Conservation (phyloP, 2,113 vertebrate species). For the Pituophis catenifer region DNA sequence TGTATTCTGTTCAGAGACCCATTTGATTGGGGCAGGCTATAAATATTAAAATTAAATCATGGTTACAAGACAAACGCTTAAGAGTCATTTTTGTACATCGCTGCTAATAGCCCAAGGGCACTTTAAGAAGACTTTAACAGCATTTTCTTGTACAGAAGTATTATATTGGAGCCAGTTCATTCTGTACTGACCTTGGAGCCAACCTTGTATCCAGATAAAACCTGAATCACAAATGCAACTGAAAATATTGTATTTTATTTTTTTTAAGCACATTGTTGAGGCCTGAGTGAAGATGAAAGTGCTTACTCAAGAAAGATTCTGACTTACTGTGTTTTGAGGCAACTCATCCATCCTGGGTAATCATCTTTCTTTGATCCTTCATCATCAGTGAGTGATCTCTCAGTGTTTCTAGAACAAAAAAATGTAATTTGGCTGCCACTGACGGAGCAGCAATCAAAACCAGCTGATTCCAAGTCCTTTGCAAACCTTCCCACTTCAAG, state of each 20-base stretch:
- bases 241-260: neutral
- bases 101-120: neutral
- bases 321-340: neutral
- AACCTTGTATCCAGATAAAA: neutral
- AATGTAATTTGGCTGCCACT: conserved; percentile 48
- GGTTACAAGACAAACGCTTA: neutral
- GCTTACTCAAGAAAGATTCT: conserved; percentile 11
- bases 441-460: conserved; percentile 62
- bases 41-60: neutral
- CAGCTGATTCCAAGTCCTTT: conserved; percentile 62
- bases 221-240: neutral
- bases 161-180: neutral
- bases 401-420: conserved; percentile 40
- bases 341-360: conserved; percentile 2
- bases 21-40: neutral
- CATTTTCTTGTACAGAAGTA: neutral
- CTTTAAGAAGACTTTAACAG: neutral
- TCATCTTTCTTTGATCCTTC: conserved; percentile 34
- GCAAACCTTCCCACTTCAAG: conserved; percentile 67
- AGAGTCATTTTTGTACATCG: neutral
- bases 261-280: neutral
- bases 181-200: neutral
- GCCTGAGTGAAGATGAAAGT: neutral
- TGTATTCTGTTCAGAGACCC: neutral
- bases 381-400: conserved; percentile 40